Base-by-base conservation (phyloP, 2,113 vertebrate species). In the Notothenia coriiceps region DNA sequence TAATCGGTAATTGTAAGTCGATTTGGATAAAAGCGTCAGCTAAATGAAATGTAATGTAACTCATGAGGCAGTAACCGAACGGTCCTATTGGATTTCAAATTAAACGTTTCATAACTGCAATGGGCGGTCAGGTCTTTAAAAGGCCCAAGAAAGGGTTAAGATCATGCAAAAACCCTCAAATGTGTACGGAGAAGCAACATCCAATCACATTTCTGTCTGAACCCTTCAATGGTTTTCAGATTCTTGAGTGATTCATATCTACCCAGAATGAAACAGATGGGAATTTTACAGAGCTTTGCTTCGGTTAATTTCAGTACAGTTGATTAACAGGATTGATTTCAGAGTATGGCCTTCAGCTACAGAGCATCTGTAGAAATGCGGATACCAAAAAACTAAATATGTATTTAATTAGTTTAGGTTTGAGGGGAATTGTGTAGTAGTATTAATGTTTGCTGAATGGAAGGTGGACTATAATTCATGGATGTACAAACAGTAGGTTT, bases 61-160 rank as follows among this genome's bases (percentile, higher is more conserved):
- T 82, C 75, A 80, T 9, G 20, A 43, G 22, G 79, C 50, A 52
- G 71, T 61, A 43, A 25, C 78, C 68, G 82, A 75, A 65, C 4
- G 18, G 77, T 71, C 70, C 79, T 64, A 76, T 18, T 75, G 83
- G 70, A 84, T 77, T 77, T 75, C 66, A 69, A 74, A 78, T 81
- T 77, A 70, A 72, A 63, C 67, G 56, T 89, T 83, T 77, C 44
- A 78, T 76, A 70, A 72, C 62, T 67, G 65, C 79, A 64, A 70
- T 11, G 66, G 55, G 47, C 79, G 69, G 51, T 85, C 70, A 57
- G 54, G 43, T 62, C 60, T 79, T 85, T 72, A 50, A 73, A 80
- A 56, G 43, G 57, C 57, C 81, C 70, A 68, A 55, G 56, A 65
- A 76, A 49, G 33, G 22, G 59, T 60, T 1, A 29, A 54, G 18